Evolutionary conservation across 2,113 vertebrate species (phyloP), one percentile per base, ranked within the genome.

Genomic region (Nothocercus julius): DNA sequence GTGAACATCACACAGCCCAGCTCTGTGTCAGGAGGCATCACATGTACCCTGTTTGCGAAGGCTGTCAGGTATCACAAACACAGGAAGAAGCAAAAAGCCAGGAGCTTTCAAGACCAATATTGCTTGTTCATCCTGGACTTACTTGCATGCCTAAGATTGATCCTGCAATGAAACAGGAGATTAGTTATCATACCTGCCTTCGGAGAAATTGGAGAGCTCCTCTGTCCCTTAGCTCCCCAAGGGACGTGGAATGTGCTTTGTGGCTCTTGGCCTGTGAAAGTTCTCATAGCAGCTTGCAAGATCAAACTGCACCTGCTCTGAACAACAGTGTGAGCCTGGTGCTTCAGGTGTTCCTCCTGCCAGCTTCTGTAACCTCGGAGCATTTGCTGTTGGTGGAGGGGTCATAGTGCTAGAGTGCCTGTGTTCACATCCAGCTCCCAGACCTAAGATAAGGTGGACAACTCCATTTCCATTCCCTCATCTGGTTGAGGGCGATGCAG

Each of bases 121-220:
- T 64, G 42, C 30, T 72, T 85, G 59, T 74, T 88, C 45, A 44
- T 51, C 4, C 20, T 45, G 76, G 61, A 15, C 83, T 78, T 9
- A 38, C 81, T 82, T 93, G 27, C 34, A 9, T 42, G 53, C 30
- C 76, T 28, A 40, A 66, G 62, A 51, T 25, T 3, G 13, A 67
- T 74, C 42, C 80, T 95, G 73, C 51, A 86, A 44, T 56, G 69
- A 76, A 86, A 70, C 82, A 93, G 54, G 54, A 18, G 83, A 85
- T 36, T 79, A 94, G 61, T 78, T 91, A 30, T 47, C 85, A 61
- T 68, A 76, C n/a, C 49, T 89, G 28, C 45, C 51, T 75, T 77
- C 34, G 68, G 83, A 58, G 54, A 58, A 58, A 30, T 58, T 32
- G 28, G 54, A 81, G 42, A 81, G 42, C 1, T 4, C 45, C 81